Evolutionary conservation across 2,113 vertebrate genomes (phyloP).

Genomic region (Atherinomorus stipes): DNA sequence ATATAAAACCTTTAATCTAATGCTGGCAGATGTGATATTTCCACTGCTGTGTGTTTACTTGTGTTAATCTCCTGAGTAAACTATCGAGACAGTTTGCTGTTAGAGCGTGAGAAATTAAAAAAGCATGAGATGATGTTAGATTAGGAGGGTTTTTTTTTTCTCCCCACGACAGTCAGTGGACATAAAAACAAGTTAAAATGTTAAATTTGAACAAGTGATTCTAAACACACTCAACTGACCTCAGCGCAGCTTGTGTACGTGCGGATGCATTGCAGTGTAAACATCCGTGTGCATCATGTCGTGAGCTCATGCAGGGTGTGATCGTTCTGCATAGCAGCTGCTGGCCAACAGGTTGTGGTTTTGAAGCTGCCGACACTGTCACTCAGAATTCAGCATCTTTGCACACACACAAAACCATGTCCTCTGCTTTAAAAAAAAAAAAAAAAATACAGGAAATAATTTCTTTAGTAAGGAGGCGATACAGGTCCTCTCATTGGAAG

Average conservation of each 20-base stretch:
- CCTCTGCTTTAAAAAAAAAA: too few relatives aligned
- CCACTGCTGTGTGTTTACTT: conserved; percentile 7
- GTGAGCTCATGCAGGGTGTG: conserved; percentile 18
- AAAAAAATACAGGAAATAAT: conserved; percentile 50
- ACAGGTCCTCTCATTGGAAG: neutral
- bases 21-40: conserved; percentile 4
- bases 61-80: conserved; percentile 66
- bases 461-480: conserved; percentile 40
- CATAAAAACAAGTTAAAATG: conserved; percentile 11
- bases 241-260: conserved; percentile 2
- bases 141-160: conserved; percentile 1
- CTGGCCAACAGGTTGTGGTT: conserved; percentile 45
- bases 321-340: conserved; percentile 24
- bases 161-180: neutral
- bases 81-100: conserved; percentile 33
- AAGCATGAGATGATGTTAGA: conserved; percentile 15
- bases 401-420: neutral
- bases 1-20: neutral
- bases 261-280: conserved; percentile 14
- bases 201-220: conserved; percentile 25
- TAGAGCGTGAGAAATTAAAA: conserved; percentile 20
- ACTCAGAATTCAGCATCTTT: conserved; percentile 42
- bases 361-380: conserved; percentile 1
- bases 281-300: conserved; percentile 27
- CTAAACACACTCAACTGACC: conserved; percentile 41